Conservation (phyloP, 2,113 vertebrate genomes). For the Heliornis fulica region DNA sequence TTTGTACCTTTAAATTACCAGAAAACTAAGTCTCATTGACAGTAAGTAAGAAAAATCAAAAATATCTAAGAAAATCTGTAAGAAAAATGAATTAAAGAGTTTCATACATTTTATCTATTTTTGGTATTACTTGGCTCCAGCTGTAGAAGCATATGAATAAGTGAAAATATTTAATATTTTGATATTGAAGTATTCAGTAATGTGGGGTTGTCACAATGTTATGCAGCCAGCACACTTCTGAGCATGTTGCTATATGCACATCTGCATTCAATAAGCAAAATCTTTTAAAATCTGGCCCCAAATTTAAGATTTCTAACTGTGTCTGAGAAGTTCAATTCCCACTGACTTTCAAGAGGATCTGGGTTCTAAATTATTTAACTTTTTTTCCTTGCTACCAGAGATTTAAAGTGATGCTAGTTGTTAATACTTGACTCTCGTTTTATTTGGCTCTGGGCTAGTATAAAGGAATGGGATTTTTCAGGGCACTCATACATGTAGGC, state of each 20-base stretch:
- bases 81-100: rapidly evolving
- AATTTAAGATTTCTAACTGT: not conserved
- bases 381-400: not conserved
- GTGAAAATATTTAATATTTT: not conserved
- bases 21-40: not conserved
- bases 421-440: not conserved
- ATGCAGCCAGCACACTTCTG: not conserved
- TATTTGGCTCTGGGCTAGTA: not conserved
- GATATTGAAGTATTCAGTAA: not conserved
- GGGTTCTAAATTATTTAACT: not conserved
- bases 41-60: not conserved
- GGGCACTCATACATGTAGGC: not conserved
- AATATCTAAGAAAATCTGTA: too few species aligned
- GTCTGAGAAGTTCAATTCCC: not conserved
- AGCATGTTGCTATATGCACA: not conserved
- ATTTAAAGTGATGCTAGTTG: not conserved
- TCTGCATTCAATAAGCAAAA: not conserved
- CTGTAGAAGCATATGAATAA: not conserved
- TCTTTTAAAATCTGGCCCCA: not conserved
- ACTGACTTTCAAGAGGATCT: not conserved
- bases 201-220: not conserved
- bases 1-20: not conserved
- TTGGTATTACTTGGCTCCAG: not conserved
- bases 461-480: not conserved
- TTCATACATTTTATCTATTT: not conserved